Evolutionary conservation across 2,797 vertebrate species (phyloP), one percentile per base, ranked within the genome.

Genomic region (Xiphophorus birchmanni): DNA sequence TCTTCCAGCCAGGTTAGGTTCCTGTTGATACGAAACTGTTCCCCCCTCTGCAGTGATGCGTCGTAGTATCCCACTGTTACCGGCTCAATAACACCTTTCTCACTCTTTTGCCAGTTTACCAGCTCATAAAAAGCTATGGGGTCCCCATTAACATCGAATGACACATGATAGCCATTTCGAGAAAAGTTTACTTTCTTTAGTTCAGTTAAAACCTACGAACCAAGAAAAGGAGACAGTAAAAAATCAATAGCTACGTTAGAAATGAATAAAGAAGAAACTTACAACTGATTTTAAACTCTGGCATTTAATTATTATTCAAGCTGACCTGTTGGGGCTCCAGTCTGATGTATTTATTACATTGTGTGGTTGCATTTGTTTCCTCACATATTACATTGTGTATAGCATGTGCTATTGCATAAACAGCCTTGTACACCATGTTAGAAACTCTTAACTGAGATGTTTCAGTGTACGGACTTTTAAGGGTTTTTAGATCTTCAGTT

Each of bases 381-480:
- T 40, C 48, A n/a, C 73, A 74, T 42, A 74, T 21, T 26, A 4
- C 21, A 54, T 74, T 54, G 21, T 54, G 72, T 35, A 73, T 73
- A 2, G 72, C 92, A 82, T 95, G 86, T 32, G 93, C 95, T 84
- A 95, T 83, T 42, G 95, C 92, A 81, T 95, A 94, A 21, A 94
- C 89, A 29, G 94, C 95, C 86, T 95, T 95, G 77, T 95, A 95
- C 44, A 94, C 94, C 92, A 94, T 94, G 86, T 94, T 94, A 32
- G 92, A 89, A 58, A 94, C 67, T 13, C 94, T 79, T 50, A 95
- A 84, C 78, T 95, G 92, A 44, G 93, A 93, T 0, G 92, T 93
- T 82, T 95, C 94, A 0, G 92, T 94, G 81, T 94, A 95, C 0
- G 90, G 83, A 52, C 60, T 91, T 78, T 82, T 85, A 4, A 94